Conservation (phyloP, 1,140 invertebrate species). For the Trachelipus rathkii region DNA sequence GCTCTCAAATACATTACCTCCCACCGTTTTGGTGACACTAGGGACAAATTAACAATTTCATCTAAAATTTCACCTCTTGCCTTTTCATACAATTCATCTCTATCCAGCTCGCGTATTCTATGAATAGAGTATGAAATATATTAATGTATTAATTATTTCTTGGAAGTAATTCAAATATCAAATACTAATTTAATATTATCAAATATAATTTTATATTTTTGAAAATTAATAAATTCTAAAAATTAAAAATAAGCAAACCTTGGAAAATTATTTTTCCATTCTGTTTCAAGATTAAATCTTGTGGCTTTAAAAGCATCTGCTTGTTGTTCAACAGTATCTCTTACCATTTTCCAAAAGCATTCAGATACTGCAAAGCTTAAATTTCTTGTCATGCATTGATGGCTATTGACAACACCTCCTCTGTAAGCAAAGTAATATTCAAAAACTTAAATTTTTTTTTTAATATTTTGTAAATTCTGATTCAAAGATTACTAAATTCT, state of each 20-base stretch:
- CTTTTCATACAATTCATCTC: conserved; percentile 94
- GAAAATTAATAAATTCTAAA: no score
- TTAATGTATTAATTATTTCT: no score
- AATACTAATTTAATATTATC: no score
- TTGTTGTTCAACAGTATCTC: conserved; percentile 96
- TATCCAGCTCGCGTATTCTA: conserved; percentile 81
- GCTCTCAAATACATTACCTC: conserved; percentile 54
- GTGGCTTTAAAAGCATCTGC: conserved; percentile 97
- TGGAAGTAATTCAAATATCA: no score
- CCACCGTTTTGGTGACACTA: conserved; percentile 87
- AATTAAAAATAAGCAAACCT: conserved; percentile 54
- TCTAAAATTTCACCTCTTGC: conserved; percentile 93
- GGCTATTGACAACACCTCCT: conserved; percentile 85
- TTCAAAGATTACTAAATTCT: no score
- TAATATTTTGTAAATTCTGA: no score
- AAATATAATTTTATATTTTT: no score
- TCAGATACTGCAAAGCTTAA: conserved; percentile 94
- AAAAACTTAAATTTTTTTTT: no score
- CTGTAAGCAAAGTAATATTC: neutral
- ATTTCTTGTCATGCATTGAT: conserved; percentile 93
- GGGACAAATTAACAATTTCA: conserved; percentile 91
- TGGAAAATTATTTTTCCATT: conserved; percentile 99
- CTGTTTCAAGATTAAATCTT: conserved; percentile 95
- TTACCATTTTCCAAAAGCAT: conserved; percentile 99
- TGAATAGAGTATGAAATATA: neutral